phyloP scores from a whole-genome alignment of 2,888 invertebrate genomes.

The Drosophila buzzatii region DNA sequence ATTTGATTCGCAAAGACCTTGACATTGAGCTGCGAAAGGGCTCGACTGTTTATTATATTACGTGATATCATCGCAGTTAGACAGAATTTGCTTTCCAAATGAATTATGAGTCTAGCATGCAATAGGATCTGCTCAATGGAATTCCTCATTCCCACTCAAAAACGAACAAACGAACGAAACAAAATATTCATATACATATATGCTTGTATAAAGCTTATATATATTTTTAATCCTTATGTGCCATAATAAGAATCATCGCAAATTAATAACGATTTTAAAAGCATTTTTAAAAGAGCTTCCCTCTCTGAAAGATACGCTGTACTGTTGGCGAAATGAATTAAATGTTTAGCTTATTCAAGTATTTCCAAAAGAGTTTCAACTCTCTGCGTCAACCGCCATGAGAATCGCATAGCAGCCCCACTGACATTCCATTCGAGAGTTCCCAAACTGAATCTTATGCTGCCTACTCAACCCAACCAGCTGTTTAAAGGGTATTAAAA shows the following conservation, averaged over 20 bases:
- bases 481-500: conserved; percentile 2
- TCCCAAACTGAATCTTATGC: not conserved
- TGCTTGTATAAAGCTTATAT: not conserved
- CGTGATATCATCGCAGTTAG: conserved; percentile 41
- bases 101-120: not conserved
- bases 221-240: not conserved
- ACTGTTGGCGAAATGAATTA: not conserved
- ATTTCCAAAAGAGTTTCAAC: not conserved
- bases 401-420: not conserved
- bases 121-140: not conserved
- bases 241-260: conserved; percentile 8
- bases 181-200: not conserved
- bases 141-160: not conserved
- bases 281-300: conserved; percentile 9
- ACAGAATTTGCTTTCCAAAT: conserved; percentile 11
- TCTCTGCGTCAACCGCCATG: not conserved
- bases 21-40: conserved; percentile 65
- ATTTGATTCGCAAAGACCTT: conserved; percentile 48
- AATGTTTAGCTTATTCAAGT: too few relatives aligned
- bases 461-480: not conserved
- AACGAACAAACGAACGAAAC: too few relatives aligned
- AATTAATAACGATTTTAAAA: conserved; percentile 47
- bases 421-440: not conserved
- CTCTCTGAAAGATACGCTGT: not conserved
- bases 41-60: conserved; percentile 31